Evolutionary conservation across 2,888 invertebrate genomes (phyloP), one percentile per base, ranked within the genome.

Genomic region (Caenorhabditis wallacei): DNA sequence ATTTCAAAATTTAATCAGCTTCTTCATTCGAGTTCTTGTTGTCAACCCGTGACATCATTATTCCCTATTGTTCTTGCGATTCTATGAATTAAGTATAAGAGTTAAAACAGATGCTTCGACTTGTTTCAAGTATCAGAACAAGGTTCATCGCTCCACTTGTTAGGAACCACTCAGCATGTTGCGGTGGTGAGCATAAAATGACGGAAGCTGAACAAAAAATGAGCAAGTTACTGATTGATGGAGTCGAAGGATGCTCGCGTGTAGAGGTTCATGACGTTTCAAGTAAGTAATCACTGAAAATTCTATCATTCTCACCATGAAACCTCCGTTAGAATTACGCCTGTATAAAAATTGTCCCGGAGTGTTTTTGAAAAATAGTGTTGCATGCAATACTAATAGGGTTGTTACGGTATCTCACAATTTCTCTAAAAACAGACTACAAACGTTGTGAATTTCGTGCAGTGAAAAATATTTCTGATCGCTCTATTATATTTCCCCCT

Each of bases 251-350:
- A 20, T 92, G 92, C 46, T 89, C 87, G 22, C 81, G 87, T 16
- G 87, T 92, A 43, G 87, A 90, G 63, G 92, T 92, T 8, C 85
- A 89, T 53, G 93, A 92, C 87, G 92, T 92, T 48, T 93, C 92
- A 74, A 92, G 92, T 92, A 57, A 53, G 70, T 2, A n/a, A n/a
- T 5, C n/a, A n/a, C n/a, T n/a, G n/a, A n/a, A n/a, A n/a, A n/a
- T n/a, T n/a, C n/a, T n/a, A n/a, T n/a, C n/a, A n/a, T n/a, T n/a
- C n/a, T n/a, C n/a, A n/a, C n/a, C n/a, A n/a, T n/a, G 35, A 35
- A 35, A 35, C 35, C 10, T 35, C 35, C 35, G 10, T 35, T n/a
- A n/a, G n/a, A n/a, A n/a, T n/a, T n/a, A n/a, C n/a, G n/a, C n/a
- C n/a, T n/a, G n/a, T n/a, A n/a, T n/a, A n/a, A n/a, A n/a, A 35